A percentile compares a stretch with the other conserved stretches of the same genome.
These are phyloP conservation scores for Ramphastos sulfuratus DNA, from an alignment of 2,113 vertebrate species.

Conservation along the genomic window DNA sequence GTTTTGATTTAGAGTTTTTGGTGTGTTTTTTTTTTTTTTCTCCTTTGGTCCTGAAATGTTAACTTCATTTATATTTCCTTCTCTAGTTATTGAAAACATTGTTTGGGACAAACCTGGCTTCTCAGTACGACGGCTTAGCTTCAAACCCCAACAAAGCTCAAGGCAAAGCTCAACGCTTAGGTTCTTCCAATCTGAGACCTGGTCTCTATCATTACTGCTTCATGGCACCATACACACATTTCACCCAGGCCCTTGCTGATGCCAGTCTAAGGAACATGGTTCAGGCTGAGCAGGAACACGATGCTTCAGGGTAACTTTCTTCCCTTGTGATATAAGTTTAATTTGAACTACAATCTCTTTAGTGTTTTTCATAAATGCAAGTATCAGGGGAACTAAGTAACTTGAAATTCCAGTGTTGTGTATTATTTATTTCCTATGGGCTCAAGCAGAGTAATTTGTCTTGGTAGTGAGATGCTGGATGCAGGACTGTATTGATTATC, in stretches of 20 bases:
- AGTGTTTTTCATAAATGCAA: background rate
- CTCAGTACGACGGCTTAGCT: slow-evolving; percentile 87
- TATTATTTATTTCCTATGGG: background rate
- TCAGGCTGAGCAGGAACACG: slow-evolving; percentile 91
- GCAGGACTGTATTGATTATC: background rate
- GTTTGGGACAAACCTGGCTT: slow-evolving; percentile 96
- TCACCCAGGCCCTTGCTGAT: slow-evolving; percentile 96
- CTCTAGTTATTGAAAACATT: slow-evolving; percentile 91
- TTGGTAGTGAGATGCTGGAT: background rate
- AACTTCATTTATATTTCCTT: background rate
- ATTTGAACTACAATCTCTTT: background rate
- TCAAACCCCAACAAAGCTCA: slow-evolving; percentile 88
- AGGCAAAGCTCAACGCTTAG: slow-evolving; percentile 90
- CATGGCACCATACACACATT: slow-evolving; percentile 98
- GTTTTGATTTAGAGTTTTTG: background rate
- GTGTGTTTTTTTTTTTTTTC: too few relatives aligned
- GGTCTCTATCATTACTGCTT: slow-evolving; percentile 98
- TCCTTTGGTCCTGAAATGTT: background rate
- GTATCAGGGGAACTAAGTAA: background rate
- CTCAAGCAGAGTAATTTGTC: background rate
- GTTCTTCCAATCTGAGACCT: slow-evolving; percentile 89
- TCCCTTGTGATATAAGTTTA: background rate
- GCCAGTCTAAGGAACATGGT: slow-evolving; percentile 96
- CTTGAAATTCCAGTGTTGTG: background rate
- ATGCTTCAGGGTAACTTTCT: slow-evolving; percentile 86